These are phyloP conservation scores for Idaea straminata DNA, from an alignment of 2,888 invertebrate species.

Conservation along the genomic window DNA sequence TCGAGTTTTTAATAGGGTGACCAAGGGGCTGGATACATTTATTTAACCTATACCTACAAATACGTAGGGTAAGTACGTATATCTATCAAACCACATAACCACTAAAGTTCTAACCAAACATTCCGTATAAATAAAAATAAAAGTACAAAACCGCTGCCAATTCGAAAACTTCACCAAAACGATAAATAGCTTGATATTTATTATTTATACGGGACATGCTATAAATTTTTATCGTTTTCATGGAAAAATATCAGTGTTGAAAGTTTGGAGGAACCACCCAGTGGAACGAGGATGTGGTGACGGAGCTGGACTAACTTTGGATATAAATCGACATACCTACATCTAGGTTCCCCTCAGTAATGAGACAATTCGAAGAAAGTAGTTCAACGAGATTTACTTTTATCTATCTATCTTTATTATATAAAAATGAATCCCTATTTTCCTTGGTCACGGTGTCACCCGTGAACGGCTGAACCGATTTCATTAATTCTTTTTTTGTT, in stretches of 20 bases:
- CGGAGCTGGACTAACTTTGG: not conserved
- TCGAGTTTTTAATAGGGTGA: not conserved
- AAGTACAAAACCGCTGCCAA: not conserved
- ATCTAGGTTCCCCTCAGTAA: not conserved
- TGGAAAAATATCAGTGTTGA: not conserved
- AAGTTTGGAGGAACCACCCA: not conserved
- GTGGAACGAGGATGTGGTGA: not conserved
- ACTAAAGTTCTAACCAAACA: not conserved
- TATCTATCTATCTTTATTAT: too few relatives aligned
- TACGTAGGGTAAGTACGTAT: not conserved
- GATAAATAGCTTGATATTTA: slow-evolving; percentile 1
- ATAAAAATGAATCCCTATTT: too few relatives aligned
- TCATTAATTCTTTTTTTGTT: too few relatives aligned
- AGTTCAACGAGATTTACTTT: not conserved
- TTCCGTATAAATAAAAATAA: not conserved
- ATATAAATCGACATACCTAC: slow-evolving; percentile 2
- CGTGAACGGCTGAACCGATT: too few relatives aligned
- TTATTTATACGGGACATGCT: not conserved
- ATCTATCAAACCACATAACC: not conserved
- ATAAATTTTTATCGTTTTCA: not conserved
- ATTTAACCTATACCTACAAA: slow-evolving; percentile 25
- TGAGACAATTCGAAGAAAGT: not conserved
- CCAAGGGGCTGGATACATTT: not conserved
- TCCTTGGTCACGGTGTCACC: too few relatives aligned
- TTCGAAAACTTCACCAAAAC: not conserved